A percentile compares a stretch with the other conserved stretches of the same genome.
phyloP scores from a whole-genome alignment of 2,888 invertebrate genomes.

The Caenorhabditis auriculariae region DNA sequence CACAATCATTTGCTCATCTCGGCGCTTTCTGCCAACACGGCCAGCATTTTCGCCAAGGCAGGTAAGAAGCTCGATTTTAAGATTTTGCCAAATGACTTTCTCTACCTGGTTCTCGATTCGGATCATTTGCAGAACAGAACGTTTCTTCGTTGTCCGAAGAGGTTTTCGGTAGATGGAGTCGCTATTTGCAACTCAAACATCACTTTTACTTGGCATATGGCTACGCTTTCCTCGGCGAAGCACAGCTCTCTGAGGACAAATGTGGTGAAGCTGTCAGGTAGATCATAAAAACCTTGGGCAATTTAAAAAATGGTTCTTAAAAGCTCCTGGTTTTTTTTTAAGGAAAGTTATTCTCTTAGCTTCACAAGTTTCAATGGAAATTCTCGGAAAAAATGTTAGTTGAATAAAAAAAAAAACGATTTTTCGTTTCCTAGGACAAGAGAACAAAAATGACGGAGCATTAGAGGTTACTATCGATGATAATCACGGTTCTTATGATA shows the following conservation, averaged over 20 bases:
- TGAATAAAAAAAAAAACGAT: too few relatives aligned
- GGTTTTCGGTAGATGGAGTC: slow-evolving; percentile 32
- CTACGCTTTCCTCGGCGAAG: slow-evolving; percentile 72
- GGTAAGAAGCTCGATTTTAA: slow-evolving; percentile 55
- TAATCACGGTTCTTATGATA: too few relatives aligned
- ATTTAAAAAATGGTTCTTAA: neutral
- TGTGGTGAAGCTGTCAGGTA: slow-evolving; percentile 72
- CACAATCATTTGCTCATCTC: slow-evolving; percentile 71
- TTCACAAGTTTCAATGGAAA: too few relatives aligned
- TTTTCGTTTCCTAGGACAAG: too few relatives aligned
- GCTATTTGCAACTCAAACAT: slow-evolving; percentile 67
- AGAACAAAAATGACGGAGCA: too few relatives aligned
- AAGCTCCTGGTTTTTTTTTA: neutral
- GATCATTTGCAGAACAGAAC: slow-evolving; percentile 20
- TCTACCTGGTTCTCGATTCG: too few relatives aligned
- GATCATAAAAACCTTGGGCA: too few relatives aligned
- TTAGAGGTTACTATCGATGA: too few relatives aligned
- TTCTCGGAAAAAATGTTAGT: too few relatives aligned
- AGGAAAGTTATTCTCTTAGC: too few relatives aligned
- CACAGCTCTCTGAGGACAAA: slow-evolving; percentile 71
- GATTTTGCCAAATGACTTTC: neutral
- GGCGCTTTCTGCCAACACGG: slow-evolving; percentile 72
- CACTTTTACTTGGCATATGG: slow-evolving; percentile 72
- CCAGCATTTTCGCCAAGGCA: slow-evolving; percentile 70
- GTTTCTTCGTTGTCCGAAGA: slow-evolving; percentile 29